phyloP scores from a whole-genome alignment of 2,797 vertebrate species.

The Yasuhikotakia modesta region DNA sequence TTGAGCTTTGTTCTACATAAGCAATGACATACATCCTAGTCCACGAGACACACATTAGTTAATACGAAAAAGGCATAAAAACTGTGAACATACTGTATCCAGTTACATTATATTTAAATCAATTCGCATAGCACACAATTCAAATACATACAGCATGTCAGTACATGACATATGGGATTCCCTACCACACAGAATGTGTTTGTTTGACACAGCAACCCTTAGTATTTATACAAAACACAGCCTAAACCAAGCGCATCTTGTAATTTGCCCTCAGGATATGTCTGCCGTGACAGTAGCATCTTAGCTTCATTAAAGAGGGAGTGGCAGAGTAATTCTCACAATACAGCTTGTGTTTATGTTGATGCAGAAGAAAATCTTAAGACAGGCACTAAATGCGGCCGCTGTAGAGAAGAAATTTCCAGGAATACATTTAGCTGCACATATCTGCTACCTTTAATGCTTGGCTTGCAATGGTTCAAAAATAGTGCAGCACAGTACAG shows the following conservation, averaged over 20 bases:
- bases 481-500: conserved; percentile 31
- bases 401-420: conserved; percentile 11
- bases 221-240: background rate
- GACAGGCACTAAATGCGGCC: background rate
- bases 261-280: conserved; percentile 9
- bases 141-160: too few relatives aligned
- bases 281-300: conserved; percentile 13
- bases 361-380: conserved; percentile 23
- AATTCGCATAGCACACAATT: too few relatives aligned
- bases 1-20: too few relatives aligned
- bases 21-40: too few relatives aligned
- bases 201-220: background rate
- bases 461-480: background rate
- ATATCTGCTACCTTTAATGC: conserved; percentile 8
- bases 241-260: background rate
- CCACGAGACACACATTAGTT: too few relatives aligned
- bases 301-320: conserved; percentile 29
- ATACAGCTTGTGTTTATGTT: conserved; percentile 17
- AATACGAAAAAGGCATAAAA: too few relatives aligned
- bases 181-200: background rate
- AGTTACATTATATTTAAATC: too few relatives aligned
- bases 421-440: too few relatives aligned
- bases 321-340: conserved; percentile 34
- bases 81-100: too few relatives aligned
- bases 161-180: background rate